These are phyloP conservation scores for Bombylius major DNA, from an alignment of 2,888 invertebrate genomes.

Conservation along the genomic window DNA sequence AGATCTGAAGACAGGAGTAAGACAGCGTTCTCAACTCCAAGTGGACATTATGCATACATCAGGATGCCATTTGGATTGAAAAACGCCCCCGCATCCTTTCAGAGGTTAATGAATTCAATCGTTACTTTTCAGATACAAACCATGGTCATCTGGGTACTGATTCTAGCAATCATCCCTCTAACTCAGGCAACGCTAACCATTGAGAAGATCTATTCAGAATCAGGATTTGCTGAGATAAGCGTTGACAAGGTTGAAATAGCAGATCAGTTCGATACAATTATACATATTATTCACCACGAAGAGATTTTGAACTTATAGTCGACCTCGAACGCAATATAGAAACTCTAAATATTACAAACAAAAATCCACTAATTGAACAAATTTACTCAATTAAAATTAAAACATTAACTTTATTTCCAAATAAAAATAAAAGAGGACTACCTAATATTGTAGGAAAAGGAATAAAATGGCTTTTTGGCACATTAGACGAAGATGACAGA, in stretches of 20 bases:
- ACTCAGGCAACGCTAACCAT: not conserved
- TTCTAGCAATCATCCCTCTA: no score
- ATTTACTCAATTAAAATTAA: conserved; percentile 1
- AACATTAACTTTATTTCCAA: not conserved
- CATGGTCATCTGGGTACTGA: no score
- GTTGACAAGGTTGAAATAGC: not conserved
- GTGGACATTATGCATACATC: conserved; percentile 4
- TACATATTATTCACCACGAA: not conserved
- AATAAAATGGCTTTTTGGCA: conserved; percentile 5
- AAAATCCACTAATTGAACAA: conserved; percentile 1
- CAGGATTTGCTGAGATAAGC: not conserved
- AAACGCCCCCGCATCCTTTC: conserved; percentile 10
- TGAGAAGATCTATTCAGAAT: not conserved
- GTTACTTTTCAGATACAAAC: no score
- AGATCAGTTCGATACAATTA: not conserved
- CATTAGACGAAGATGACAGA: conserved; percentile 6
- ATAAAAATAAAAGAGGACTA: conserved; percentile 5
- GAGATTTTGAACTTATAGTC: not conserved
- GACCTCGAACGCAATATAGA: not conserved
- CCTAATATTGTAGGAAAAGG: conserved; percentile 1
- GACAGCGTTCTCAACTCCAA: conserved; percentile 2
- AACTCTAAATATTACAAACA: not conserved
- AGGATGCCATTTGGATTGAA: conserved; percentile 9
- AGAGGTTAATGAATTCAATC: conserved; percentile 13
- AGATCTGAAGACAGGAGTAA: conserved; percentile 1